Percentiles rank a stretch among this genome's conserved stretches.
These are phyloP conservation scores for Graptemys geographica DNA, from an alignment of 2,797 vertebrate species.

Conservation along the genomic window DNA sequence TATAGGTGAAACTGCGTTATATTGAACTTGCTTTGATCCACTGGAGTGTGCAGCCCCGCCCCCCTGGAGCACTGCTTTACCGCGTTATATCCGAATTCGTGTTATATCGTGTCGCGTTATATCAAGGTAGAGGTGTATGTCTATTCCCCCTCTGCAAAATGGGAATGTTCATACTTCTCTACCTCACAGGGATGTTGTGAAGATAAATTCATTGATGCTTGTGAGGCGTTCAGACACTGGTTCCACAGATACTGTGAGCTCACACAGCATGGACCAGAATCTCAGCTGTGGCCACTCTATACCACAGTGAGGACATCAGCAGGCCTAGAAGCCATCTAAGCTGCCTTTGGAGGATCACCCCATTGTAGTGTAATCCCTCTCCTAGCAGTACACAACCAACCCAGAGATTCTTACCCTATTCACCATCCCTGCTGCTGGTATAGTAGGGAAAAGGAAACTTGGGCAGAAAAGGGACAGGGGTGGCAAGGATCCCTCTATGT, in stretches of 20 bases:
- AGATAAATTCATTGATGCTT: neutral
- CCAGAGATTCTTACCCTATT: fast-evolving
- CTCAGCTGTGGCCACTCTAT: neutral
- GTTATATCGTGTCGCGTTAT: no score
- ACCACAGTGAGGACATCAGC: neutral
- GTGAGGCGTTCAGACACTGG: fast-evolving
- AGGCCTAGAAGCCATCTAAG: neutral
- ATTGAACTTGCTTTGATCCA: no score
- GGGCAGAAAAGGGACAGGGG: neutral
- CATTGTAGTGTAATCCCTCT: neutral
- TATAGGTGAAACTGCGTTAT: no score
- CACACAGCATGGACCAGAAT: neutral
- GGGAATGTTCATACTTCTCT: neutral
- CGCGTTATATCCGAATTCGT: no score
- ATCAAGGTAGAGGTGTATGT: no score
- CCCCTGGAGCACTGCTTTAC: no score
- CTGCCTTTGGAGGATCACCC: neutral
- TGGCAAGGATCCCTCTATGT: neutral
- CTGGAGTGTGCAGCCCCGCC: no score
- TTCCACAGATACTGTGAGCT: neutral
- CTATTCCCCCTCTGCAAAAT: neutral
- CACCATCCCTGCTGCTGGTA: fast-evolving
- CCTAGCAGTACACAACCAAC: fast-evolving
- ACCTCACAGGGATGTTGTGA: neutral
- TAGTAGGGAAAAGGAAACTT: fast-evolving